phyloP scores from a whole-genome alignment of 2,888 invertebrate species.

The Allacma fusca region DNA sequence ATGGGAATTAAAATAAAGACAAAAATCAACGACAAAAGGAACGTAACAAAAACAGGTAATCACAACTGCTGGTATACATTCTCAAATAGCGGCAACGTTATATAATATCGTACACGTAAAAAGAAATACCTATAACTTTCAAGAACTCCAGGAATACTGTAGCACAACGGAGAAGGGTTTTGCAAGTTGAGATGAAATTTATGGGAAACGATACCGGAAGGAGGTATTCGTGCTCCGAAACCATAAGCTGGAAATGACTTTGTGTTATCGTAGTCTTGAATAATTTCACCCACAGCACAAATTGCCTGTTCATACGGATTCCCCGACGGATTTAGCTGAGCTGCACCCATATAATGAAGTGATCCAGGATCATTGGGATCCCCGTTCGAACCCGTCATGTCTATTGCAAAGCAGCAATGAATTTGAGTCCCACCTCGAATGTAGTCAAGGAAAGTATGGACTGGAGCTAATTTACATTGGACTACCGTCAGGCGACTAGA shows the following conservation, averaged over 20 bases:
- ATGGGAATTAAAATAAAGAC: conserved; percentile 65
- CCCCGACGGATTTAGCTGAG: conserved; percentile 49
- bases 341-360: conserved; percentile 59
- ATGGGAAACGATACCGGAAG: conserved; percentile 66
- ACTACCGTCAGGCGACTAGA: conserved; percentile 52
- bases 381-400: conserved; percentile 65
- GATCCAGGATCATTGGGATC: conserved; percentile 59
- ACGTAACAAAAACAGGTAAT: too few species aligned
- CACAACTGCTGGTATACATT: too few species aligned
- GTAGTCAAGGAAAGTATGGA: conserved; percentile 69
- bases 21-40: conserved; percentile 72
- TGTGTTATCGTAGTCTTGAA: conserved; percentile 67
- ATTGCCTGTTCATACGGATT: conserved; percentile 67
- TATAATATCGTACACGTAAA: too few species aligned
- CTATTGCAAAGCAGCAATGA: conserved; percentile 66
- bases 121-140: conserved; percentile 66
- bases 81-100: too few species aligned
- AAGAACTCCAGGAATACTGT: conserved; percentile 66
- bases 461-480: conserved; percentile 57
- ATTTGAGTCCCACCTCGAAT: conserved; percentile 68
- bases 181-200: conserved; percentile 65
- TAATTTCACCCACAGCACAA: conserved; percentile 64
- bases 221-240: conserved; percentile 67
- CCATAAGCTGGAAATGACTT: conserved; percentile 67
- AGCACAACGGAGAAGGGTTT: conserved; percentile 65